phyloP scores from a whole-genome alignment of 2,797 vertebrate species.

The Acipenser ruthenus region DNA sequence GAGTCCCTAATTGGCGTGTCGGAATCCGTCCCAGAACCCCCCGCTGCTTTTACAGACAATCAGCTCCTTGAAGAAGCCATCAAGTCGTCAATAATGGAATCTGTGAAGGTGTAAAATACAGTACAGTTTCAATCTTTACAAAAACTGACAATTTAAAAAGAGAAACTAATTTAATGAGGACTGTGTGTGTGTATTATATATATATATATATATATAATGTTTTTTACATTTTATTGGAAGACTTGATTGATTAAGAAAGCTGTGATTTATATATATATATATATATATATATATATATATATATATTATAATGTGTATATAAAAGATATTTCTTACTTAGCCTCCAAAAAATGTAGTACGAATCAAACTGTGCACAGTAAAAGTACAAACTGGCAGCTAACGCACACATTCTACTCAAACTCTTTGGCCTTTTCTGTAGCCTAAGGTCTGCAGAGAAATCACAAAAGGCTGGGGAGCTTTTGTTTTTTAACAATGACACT shows the following conservation, averaged over 20 bases:
- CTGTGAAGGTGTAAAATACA: constrained; percentile 71
- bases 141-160: constrained; percentile 31
- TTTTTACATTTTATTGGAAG: constrained; percentile 33
- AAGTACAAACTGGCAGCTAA: constrained; percentile 61
- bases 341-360: constrained; percentile 56
- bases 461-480: too few relatives aligned
- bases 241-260: constrained; percentile 45
- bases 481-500: too few relatives aligned
- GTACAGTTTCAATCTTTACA: constrained; percentile 14
- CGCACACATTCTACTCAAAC: constrained; percentile 29
- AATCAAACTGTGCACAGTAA: constrained; percentile 33
- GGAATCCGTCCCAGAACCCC: constrained; percentile 76
- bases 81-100: constrained; percentile 80
- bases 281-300: too few relatives aligned
- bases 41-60: constrained; percentile 80
- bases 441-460: neutral
- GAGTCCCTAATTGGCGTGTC: constrained; percentile 88
- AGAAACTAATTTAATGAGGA: constrained; percentile 21
- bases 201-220: constrained; percentile 21
- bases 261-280: constrained; percentile 52
- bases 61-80: constrained; percentile 88
- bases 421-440: constrained; percentile 46
- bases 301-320: neutral
- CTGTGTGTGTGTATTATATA: constrained; percentile 9
- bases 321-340: constrained; percentile 47